Percentiles rank a stretch among this genome's conserved stretches.
Evolutionary conservation across 2,888 invertebrate species (phyloP).

Genomic region (Lochmaea crataegi): DNA sequence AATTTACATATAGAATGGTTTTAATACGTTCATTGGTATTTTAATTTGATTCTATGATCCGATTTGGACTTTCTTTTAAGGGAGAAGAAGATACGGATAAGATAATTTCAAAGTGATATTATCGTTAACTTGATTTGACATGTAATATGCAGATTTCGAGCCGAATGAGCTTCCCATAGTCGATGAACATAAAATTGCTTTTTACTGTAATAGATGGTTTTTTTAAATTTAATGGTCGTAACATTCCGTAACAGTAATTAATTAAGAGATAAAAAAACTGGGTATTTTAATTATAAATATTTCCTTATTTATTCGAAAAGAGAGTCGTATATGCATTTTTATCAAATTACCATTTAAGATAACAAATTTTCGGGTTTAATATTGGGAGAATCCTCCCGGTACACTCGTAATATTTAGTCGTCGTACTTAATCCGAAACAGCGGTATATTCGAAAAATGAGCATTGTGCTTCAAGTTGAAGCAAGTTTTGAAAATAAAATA

Average conservation of each 20-base stretch:
- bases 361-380: too few relatives aligned
- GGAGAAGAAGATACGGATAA: conserved; percentile 11
- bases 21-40: conserved; percentile 30
- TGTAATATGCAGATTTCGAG: background rate
- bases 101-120: conserved; percentile 6
- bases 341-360: too few relatives aligned
- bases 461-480: too few relatives aligned
- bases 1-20: conserved; percentile 39
- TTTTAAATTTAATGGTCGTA: background rate
- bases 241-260: background rate
- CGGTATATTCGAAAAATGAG: too few relatives aligned
- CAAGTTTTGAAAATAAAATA: background rate
- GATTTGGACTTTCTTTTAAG: conserved; percentile 15
- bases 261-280: background rate
- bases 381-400: too few relatives aligned
- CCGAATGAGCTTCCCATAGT: background rate
- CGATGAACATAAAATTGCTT: conserved; percentile 8
- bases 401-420: too few relatives aligned
- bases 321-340: too few relatives aligned
- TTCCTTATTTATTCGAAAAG: too few relatives aligned
- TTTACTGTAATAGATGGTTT: background rate
- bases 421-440: too few relatives aligned
- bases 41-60: conserved; percentile 26
- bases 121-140: conserved; percentile 9
- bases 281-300: background rate